Percentiles rank a stretch among this genome's conserved stretches.
Conservation (phyloP, 2,113 vertebrate species). For the Centropus bengalensis region DNA sequence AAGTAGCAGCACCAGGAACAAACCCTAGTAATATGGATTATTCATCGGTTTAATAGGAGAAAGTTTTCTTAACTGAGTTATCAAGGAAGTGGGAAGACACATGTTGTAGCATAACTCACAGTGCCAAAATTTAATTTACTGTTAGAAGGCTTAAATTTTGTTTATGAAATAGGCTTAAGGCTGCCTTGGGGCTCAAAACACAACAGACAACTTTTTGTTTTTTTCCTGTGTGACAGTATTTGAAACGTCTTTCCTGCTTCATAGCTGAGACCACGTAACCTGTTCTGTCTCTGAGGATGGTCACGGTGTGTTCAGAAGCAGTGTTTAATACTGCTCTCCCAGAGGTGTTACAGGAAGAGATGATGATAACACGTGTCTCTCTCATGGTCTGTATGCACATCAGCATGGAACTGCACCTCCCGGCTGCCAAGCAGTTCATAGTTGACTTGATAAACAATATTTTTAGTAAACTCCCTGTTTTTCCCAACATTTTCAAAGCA, state of each 20-base stretch:
- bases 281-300: fast-evolving
- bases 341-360: fast-evolving
- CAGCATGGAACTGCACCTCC: background rate
- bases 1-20: background rate
- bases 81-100: background rate
- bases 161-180: background rate
- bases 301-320: no score
- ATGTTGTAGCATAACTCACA: background rate
- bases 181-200: background rate
- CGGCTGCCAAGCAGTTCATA: background rate
- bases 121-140: background rate
- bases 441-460: background rate
- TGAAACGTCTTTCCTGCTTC: background rate
- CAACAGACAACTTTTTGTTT: background rate
- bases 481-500: background rate
- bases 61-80: background rate
- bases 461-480: background rate
- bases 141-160: background rate
- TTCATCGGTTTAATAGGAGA: background rate
- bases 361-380: fast-evolving
- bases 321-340: background rate
- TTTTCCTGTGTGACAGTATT: background rate
- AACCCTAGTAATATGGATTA: background rate
- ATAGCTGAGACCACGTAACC: fast-evolving
- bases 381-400: fast-evolving